Percentiles rank a stretch among this genome's conserved stretches.
Evolutionary conservation across 1,140 invertebrate genomes (phyloP).

Genomic region (Aradophagus sp.): DNA sequence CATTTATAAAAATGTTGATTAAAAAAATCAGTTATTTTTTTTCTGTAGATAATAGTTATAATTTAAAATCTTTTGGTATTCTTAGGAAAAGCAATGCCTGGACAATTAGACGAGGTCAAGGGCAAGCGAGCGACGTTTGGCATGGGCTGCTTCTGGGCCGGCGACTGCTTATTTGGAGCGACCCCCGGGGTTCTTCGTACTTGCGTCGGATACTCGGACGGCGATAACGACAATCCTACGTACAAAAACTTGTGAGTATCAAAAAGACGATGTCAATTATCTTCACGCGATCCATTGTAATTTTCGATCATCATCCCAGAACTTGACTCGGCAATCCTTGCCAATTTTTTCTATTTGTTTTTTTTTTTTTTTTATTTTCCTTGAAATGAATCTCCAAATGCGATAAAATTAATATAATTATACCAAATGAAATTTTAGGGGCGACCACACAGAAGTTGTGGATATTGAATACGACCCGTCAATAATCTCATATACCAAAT

Average conservation of each 20-base stretch:
- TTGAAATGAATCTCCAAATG: too few species aligned
- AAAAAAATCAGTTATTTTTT: too few species aligned
- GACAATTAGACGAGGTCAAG: constrained; percentile 69
- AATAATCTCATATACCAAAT: constrained; percentile 81
- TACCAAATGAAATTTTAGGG: too few species aligned
- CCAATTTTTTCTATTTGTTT: too few species aligned
- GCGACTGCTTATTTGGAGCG: constrained; percentile 91
- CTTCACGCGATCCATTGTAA: constrained; percentile 21
- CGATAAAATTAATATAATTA: too few species aligned
- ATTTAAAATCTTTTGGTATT: too few species aligned
- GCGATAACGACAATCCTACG: constrained; percentile 85
- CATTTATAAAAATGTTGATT: too few species aligned
- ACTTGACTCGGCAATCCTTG: too few species aligned
- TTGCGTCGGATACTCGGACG: constrained; percentile 96
- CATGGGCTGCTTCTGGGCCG: constrained; percentile 98
- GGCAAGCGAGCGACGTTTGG: constrained; percentile 87
- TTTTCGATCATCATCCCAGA: too few species aligned
- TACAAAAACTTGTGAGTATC: constrained; percentile 89
- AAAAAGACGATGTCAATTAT: constrained; percentile 31
- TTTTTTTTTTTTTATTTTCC: constrained; percentile 3
- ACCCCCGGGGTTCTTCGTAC: constrained; percentile 89
- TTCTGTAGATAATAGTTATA: too few species aligned
- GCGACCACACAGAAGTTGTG: constrained; percentile 94
- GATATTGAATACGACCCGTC: constrained; percentile 92
- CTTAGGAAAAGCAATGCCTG: constrained; percentile 69